Evolutionary conservation across 1,140 invertebrate species (phyloP).

Genomic region (Agraylea sexmaculata): DNA sequence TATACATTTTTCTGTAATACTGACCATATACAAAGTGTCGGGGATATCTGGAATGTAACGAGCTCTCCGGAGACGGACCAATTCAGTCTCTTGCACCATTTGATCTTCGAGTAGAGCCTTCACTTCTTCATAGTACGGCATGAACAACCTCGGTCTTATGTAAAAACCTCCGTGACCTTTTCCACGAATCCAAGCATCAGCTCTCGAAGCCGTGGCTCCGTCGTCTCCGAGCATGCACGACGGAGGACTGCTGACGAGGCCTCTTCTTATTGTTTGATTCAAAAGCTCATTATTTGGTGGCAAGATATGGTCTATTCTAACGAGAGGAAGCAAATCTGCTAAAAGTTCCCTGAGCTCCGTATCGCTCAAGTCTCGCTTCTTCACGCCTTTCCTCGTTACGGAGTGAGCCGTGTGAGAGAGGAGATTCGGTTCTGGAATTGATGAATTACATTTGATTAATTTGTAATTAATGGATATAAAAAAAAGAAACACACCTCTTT

Average conservation of each 20-base stretch:
- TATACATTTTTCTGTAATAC: constrained; percentile 46
- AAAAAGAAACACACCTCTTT: constrained; percentile 43
- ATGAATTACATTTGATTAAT: constrained; percentile 3
- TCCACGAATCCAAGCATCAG: constrained; percentile 78
- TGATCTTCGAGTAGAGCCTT: constrained; percentile 79
- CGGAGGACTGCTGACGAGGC: constrained; percentile 73
- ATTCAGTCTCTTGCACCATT: constrained; percentile 64
- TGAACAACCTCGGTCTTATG: constrained; percentile 77
- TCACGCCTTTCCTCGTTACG: constrained; percentile 71
- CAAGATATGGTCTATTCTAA: constrained; percentile 81
- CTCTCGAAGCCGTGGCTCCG: constrained; percentile 28
- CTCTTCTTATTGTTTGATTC: constrained; percentile 66
- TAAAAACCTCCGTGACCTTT: constrained; percentile 70
- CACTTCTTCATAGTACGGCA: constrained; percentile 89
- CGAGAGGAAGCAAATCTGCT: constrained; percentile 67
- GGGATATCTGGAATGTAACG: constrained; percentile 68
- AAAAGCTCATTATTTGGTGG: constrained; percentile 76
- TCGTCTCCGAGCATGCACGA: constrained; percentile 71
- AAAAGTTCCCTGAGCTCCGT: constrained; percentile 78
- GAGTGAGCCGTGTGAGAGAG: constrained; percentile 86
- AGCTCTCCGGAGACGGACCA: constrained; percentile 59
- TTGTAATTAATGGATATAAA: constrained; percentile 6
- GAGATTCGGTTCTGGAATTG: constrained; percentile 70
- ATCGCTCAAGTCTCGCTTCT: constrained; percentile 75
- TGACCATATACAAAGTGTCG: constrained; percentile 88